These are phyloP conservation scores for Bombus difficillimus DNA, from an alignment of 1,140 invertebrate species.

Conservation along the genomic window DNA sequence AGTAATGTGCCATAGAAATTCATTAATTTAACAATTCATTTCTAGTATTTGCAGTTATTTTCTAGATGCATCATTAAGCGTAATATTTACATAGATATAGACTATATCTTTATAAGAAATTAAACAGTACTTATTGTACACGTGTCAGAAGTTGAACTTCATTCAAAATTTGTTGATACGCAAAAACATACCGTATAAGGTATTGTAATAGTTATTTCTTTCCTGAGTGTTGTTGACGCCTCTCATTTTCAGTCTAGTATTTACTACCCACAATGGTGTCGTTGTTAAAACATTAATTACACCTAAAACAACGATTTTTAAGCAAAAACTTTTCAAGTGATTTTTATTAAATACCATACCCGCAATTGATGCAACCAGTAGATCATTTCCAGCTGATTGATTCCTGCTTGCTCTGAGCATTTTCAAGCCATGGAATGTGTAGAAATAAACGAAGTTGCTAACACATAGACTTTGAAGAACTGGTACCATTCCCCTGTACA, in stretches of 20 bases:
- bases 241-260: constrained; percentile 92
- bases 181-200: constrained; percentile 82
- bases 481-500: constrained; percentile 92
- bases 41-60: not conserved
- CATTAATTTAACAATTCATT: not conserved
- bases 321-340: too few relatives aligned
- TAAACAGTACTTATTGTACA: not conserved
- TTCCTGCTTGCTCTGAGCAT: constrained; percentile 81
- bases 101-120: not conserved
- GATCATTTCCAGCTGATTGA: constrained; percentile 87
- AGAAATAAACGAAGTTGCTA: constrained; percentile 97
- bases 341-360: constrained; percentile 79
- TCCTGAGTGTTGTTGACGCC: constrained; percentile 76
- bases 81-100: not conserved
- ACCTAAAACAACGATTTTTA: constrained; percentile 80
- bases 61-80: too few relatives aligned
- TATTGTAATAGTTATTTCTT: constrained; percentile 79
- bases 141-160: not conserved
- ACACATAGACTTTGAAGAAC: constrained; percentile 92
- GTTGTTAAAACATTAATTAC: constrained; percentile 92
- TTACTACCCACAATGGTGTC: constrained; percentile 95
- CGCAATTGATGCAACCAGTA: constrained; percentile 91
- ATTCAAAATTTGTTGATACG: not conserved
- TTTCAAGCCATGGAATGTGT: constrained; percentile 93
- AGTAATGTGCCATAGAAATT: not conserved